Percentiles rank a stretch among this genome's conserved stretches.
Evolutionary conservation across 2,113 vertebrate genomes (phyloP).

Genomic region (Labeo rohita): DNA sequence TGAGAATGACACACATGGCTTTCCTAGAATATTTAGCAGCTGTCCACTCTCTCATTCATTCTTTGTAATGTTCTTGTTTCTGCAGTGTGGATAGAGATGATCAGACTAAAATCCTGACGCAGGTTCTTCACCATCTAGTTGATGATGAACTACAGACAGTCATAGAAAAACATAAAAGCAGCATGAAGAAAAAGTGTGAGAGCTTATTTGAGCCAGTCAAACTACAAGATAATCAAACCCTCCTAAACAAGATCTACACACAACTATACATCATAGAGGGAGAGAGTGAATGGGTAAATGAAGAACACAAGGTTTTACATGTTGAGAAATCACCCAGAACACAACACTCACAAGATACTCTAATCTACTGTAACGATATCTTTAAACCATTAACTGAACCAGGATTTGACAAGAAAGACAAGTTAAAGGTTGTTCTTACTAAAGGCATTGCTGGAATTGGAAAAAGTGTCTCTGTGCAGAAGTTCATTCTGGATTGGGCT

Average conservation of each 20-base stretch:
- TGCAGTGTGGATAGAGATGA: background rate
- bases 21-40: background rate
- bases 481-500: background rate
- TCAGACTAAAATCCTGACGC: background rate
- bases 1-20: background rate
- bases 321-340: background rate
- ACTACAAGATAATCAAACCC: background rate
- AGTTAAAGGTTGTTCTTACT: background rate
- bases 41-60: background rate
- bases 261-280: background rate
- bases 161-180: background rate
- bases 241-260: background rate
- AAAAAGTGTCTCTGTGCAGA: too few relatives aligned
- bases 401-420: background rate
- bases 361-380: background rate
- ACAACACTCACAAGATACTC: background rate
- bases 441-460: background rate
- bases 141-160: background rate
- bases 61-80: background rate
- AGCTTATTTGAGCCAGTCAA: background rate
- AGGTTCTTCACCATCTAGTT: background rate
- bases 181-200: background rate
- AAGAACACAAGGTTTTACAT: background rate
- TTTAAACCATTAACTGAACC: background rate
- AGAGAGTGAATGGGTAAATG: background rate